Evolutionary conservation across 2,888 invertebrate genomes (phyloP), one percentile per base, ranked within the genome.

Genomic region (Biston betularia): DNA sequence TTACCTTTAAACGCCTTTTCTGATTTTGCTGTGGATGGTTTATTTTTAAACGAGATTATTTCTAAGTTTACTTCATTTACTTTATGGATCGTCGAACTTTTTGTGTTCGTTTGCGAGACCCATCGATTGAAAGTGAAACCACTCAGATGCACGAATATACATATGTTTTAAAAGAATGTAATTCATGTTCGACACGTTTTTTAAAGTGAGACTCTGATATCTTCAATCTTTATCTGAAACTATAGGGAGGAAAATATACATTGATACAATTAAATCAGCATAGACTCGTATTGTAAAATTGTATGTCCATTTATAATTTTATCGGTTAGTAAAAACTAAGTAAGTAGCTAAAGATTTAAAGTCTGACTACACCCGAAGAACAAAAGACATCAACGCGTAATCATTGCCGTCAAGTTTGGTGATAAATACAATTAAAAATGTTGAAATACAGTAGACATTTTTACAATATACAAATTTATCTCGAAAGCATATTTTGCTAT

Each of bases 21-120:
- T 86, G 81, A 83, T 85, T 88, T 86, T 88, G 88, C 88, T 87
- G 77, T 75, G 78, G 80, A 76, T 80, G 69, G 80, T 84, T 87
- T 86, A 83, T 87, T 88, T 87, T 86, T 80, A 70, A 82, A 84
- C 84, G 85, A 89, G 88, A 90, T 89, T 89, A 89, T 85, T 84
- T 82, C 81, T 85, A 82, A 87, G 86, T 81, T 79, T 75, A 76
- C 81, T 82, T n/a, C n/a, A n/a, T n/a, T 85, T 88, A 87, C 86
- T 85, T 81, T 78, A 84, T 87, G 85, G 83, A n/a, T 80, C 84
- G 71, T 78, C 75, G 75, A 78, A 79, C 79, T 88, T 87, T 88
- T 89, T 88, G 82, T 87, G 78, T 79, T 85, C 71, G 83, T 65
- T 65, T 68, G 67, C 71, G 63, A 85, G 78, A 80, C 83, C 79